These are phyloP conservation scores for Clarias gariepinus DNA, from an alignment of 2,113 vertebrate species.

Conservation along the genomic window DNA sequence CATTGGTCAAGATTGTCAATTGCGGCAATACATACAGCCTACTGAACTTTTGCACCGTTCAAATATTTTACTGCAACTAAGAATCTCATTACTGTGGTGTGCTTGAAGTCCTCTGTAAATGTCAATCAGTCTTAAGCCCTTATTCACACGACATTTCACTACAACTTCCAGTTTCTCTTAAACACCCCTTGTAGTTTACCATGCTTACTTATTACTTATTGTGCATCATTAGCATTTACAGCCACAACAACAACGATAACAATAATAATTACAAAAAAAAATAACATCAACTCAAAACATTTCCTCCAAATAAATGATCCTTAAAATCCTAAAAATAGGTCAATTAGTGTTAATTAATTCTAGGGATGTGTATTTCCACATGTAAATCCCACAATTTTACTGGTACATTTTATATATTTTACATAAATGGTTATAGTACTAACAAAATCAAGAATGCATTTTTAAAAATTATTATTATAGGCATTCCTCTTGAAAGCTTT, in stretches of 20 bases:
- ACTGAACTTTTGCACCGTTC: too few relatives aligned
- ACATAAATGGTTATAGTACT: not conserved
- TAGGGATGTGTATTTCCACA: not conserved
- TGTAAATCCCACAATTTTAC: not conserved
- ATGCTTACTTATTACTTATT: not conserved
- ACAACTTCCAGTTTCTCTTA: too few relatives aligned
- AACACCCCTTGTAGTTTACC: not conserved
- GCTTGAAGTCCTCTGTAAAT: too few relatives aligned
- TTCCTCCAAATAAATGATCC: not conserved
- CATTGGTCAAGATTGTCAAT: too few relatives aligned
- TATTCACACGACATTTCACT: too few relatives aligned
- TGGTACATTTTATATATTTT: not conserved
- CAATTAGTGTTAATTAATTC: not conserved
- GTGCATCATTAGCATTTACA: not conserved
- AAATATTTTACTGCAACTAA: too few relatives aligned
- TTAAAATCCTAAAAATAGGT: not conserved
- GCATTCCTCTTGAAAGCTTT: not conserved
- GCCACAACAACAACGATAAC: not conserved
- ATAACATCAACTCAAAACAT: not conserved
- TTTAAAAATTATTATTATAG: not conserved
- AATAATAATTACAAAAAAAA: not conserved
- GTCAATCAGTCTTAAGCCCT: too few relatives aligned
- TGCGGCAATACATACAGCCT: too few relatives aligned
- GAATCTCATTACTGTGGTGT: too few relatives aligned
- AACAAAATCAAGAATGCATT: not conserved